Evolutionary conservation across 2,888 invertebrate genomes (phyloP).

Genomic region (Blomia tropicalis): DNA sequence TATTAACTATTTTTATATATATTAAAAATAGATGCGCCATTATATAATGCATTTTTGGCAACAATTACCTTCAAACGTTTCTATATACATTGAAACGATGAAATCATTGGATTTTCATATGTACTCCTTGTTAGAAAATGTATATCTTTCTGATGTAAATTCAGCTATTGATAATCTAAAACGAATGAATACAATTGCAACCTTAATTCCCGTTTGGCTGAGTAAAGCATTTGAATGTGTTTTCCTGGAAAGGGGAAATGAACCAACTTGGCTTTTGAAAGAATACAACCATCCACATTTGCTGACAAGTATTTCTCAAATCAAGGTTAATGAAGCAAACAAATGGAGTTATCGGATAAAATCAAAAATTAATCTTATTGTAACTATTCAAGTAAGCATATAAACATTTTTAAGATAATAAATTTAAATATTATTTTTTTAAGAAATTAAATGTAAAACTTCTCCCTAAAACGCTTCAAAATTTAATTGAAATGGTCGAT

Average conservation of each 20-base stretch:
- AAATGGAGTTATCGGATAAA: conserved; percentile 22
- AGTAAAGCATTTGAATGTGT: conserved; percentile 15
- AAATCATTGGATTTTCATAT: conserved; percentile 14
- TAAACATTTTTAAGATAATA: neutral
- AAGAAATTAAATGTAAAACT: neutral
- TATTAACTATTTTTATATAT: too few species aligned
- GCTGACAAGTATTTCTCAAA: neutral
- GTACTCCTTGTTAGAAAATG: conserved; percentile 13
- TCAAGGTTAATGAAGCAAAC: conserved; percentile 18
- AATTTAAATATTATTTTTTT: neutral
- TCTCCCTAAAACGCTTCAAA: neutral
- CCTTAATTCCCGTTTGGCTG: conserved; percentile 19
- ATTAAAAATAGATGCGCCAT: conserved; percentile 24
- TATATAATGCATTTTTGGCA: conserved; percentile 25
- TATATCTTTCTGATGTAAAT: conserved; percentile 9
- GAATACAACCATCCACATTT: neutral
- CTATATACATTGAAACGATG: neutral
- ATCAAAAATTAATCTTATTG: conserved; percentile 19
- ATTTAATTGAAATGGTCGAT: neutral
- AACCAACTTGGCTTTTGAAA: neutral
- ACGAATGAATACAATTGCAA: conserved; percentile 18
- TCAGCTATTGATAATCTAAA: conserved; percentile 7
- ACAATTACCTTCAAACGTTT: conserved; percentile 17
- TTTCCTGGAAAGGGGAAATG: neutral
- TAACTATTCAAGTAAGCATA: conserved; percentile 3